These are phyloP conservation scores for Antheraea assamensis DNA, from an alignment of 2,888 invertebrate species.

Conservation along the genomic window DNA sequence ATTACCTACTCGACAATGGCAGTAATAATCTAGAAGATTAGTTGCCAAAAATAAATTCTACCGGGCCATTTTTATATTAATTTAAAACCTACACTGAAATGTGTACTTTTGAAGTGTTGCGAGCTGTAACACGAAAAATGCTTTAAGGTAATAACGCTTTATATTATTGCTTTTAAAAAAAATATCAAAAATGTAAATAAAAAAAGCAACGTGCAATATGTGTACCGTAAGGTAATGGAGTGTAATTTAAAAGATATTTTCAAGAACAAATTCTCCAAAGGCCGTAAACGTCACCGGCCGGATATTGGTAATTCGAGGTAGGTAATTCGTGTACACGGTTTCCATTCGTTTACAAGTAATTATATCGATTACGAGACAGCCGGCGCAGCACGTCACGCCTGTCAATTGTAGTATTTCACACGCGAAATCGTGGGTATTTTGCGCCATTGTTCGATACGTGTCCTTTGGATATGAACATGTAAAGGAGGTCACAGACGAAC, in stretches of 20 bases:
- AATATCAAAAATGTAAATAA: neutral
- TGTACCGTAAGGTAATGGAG: neutral
- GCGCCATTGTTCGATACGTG: constrained; percentile 19
- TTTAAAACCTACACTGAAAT: no score
- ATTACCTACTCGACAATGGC: no score
- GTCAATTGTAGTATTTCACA: constrained; percentile 37
- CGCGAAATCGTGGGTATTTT: constrained; percentile 41
- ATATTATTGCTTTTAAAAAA: no score
- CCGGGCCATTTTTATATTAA: no score
- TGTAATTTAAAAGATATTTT: neutral
- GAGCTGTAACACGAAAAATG: no score
- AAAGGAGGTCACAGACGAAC: constrained; percentile 6
- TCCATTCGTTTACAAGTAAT: constrained; percentile 30
- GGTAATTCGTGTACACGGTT: constrained; percentile 31
- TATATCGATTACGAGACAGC: constrained; percentile 33
- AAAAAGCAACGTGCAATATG: neutral
- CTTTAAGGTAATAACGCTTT: no score
- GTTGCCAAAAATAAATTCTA: no score
- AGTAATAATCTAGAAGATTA: no score
- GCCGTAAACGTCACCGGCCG: constrained; percentile 27
- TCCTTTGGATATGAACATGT: constrained; percentile 9
- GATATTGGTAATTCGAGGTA: constrained; percentile 5
- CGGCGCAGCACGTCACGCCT: constrained; percentile 30
- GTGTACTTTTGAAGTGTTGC: no score
- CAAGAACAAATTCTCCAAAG: constrained; percentile 1